Evolutionary conservation across 2,113 vertebrate species (phyloP).

Genomic region (Platanista minor): DNA sequence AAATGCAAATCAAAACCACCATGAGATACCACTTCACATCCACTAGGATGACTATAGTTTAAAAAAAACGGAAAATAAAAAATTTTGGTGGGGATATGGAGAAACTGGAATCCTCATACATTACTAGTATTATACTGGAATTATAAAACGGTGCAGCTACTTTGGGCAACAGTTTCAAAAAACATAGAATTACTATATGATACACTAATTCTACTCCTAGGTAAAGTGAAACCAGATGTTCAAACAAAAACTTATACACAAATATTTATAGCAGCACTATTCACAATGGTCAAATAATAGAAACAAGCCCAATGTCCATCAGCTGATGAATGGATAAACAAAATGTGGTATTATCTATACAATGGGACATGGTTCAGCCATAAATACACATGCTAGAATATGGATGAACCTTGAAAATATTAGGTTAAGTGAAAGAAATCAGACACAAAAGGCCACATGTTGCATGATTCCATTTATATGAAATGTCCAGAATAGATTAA

Average conservation of each 20-base stretch:
- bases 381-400: not conserved
- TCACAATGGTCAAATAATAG: not conserved
- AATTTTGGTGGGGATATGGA: not conserved
- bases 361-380: not conserved
- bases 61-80: not conserved
- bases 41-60: not conserved
- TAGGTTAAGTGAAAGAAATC: not conserved
- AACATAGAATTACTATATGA: not conserved
- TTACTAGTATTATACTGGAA: not conserved
- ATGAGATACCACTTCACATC: not conserved
- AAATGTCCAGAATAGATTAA: not conserved
- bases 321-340: not conserved
- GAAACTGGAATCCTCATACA: not conserved
- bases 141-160: not conserved
- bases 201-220: not conserved
- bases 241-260: not conserved
- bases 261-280: not conserved
- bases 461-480: not conserved
- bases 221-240: not conserved
- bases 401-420: not conserved
- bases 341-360: not conserved
- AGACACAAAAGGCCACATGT: not conserved
- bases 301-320: not conserved
- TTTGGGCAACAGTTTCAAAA: not conserved
- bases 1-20: constrained; percentile 9